A percentile compares a stretch with the other conserved stretches of the same genome.
Evolutionary conservation across 2,888 invertebrate species (phyloP).

Genomic region (Cartodere bifasciata): DNA sequence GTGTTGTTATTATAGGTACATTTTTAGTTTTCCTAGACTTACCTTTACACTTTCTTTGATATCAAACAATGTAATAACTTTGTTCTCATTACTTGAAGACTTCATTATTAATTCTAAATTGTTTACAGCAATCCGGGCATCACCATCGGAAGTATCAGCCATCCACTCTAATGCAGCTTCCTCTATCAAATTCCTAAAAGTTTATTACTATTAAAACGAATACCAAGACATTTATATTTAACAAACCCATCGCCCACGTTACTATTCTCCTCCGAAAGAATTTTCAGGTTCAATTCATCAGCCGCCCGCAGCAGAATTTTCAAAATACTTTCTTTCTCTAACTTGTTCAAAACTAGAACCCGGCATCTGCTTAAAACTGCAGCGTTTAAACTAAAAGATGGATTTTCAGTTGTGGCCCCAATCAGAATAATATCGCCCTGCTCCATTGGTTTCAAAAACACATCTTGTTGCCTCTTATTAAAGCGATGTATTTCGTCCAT

Average conservation of each 20-base stretch:
- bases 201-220: not conserved
- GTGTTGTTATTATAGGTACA: no score
- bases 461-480: constrained; percentile 74
- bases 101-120: constrained; percentile 58
- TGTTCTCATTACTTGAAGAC: constrained; percentile 29
- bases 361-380: constrained; percentile 68
- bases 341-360: constrained; percentile 62
- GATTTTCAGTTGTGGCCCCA: constrained; percentile 80
- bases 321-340: constrained; percentile 44
- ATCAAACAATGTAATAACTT: constrained; percentile 47
- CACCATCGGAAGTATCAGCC: constrained; percentile 68
- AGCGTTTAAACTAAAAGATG: constrained; percentile 72
- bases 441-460: constrained; percentile 68
- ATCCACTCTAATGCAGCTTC: constrained; percentile 52
- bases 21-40: no score
- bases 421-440: constrained; percentile 64
- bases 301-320: constrained; percentile 50
- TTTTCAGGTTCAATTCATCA: constrained; percentile 27
- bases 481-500: constrained; percentile 84
- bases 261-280: constrained; percentile 17
- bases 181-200: constrained; percentile 35
- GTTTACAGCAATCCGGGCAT: constrained; percentile 66
- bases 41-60: constrained; percentile 63
- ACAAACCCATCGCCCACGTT: constrained; percentile 6
- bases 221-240: not conserved